Evolutionary conservation across 37 sponge, comb jelly and placozoan genomes (phyloP).

Genomic region (Diacarnus erythraeanus): DNA sequence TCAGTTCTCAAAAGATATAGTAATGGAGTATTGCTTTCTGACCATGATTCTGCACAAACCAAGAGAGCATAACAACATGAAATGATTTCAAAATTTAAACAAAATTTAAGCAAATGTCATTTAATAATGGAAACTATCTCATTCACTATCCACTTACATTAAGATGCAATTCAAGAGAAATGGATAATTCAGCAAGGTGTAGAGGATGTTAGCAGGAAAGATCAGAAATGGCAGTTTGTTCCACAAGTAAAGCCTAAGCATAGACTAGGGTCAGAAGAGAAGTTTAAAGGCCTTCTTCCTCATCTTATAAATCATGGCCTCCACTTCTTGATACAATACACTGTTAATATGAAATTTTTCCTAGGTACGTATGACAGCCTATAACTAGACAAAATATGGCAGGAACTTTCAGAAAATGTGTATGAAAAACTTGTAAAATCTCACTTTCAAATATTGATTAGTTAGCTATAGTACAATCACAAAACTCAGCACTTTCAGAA

Average conservation of each 20-base stretch:
- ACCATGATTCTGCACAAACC: neutral
- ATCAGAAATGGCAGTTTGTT: conserved; percentile 31
- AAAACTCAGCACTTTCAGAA: no score
- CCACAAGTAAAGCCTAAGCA: conserved; percentile 48
- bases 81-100: conserved; percentile 4
- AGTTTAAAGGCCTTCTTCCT: conserved; percentile 61
- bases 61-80: neutral
- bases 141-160: conserved; percentile 17
- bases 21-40: neutral
- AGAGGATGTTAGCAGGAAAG: conserved; percentile 30
- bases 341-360: conserved; percentile 49
- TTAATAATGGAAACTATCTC: neutral
- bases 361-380: neutral
- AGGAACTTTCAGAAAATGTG: neutral
- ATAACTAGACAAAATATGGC: neutral
- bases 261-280: conserved; percentile 35
- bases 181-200: conserved; percentile 72
- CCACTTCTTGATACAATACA: neutral
- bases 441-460: neutral
- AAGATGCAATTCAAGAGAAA: conserved; percentile 6
- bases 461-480: neutral
- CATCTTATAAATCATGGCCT: neutral
- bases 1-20: neutral
- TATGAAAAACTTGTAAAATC: neutral
- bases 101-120: no score